Evolutionary conservation across 2,797 vertebrate species (phyloP), one percentile per base, ranked within the genome.

Genomic region (Tamandua tetradactyla): DNA sequence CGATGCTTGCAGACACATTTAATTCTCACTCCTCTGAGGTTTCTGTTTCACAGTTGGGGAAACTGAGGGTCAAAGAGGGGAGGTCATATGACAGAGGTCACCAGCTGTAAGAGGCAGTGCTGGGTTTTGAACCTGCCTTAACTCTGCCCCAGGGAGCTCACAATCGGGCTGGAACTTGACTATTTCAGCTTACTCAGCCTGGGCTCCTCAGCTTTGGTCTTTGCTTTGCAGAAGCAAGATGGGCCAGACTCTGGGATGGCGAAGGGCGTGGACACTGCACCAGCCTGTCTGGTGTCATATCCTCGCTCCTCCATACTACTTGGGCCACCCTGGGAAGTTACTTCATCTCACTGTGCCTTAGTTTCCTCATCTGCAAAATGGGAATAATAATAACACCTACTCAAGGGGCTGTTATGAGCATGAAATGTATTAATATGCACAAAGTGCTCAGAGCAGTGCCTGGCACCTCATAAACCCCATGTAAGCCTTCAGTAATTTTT

Each of bases 1-100:
- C n/a, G 10, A 23, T 55, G 42, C 55, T 44, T 7, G 7, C 7
- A 1, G 0, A 7, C 27, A 3, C 27, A 30, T 79, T 15, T 17
- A 3, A 10, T 12, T 44, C 44, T 15, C 18, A 6, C 0, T 35
- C 32, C 12, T 0, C 0, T 0, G 13, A 52, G 40, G 7, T 3
- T 25, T 4, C 13, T 9, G 6, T 10, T 27, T 32, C 5, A n/a
- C 0, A 13, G 35, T 7, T 2, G 14, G 32, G 89, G 61, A 69
- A 12, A 2, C 0, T 6, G 22, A 86, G 62, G 27, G 37, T 44
- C 69, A 35, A 42, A 66, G 11, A 40, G 61, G 22, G 47, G 57
- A 11, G 35, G 30, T 59, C 66, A 61, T 44, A 59, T 25, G 62
- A n/a, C 55, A 62, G 40, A 42, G 37, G 47, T 37, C 18, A 52